Percentiles rank a stretch among this genome's conserved stretches.
phyloP scores from a whole-genome alignment of 1,140 invertebrate species.

The Leptopilina boulardi region DNA sequence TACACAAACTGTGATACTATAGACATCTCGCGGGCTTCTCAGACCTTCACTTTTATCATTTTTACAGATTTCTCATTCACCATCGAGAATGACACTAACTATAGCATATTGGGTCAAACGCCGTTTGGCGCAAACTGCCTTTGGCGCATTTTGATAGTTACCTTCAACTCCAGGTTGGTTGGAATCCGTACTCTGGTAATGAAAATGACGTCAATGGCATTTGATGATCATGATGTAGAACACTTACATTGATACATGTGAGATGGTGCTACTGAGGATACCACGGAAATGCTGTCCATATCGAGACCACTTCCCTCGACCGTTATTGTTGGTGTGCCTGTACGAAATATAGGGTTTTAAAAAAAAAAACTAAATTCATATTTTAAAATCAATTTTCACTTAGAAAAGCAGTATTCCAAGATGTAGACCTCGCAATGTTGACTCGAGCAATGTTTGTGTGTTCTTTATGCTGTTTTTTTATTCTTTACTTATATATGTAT shows the following conservation, averaged over 20 bases:
- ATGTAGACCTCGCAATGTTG: conserved; percentile 4
- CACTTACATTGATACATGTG: conserved; percentile 90
- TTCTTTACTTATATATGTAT: not conserved
- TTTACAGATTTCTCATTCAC: too few relatives aligned
- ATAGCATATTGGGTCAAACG: too few relatives aligned
- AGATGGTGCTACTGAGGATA: conserved; percentile 83
- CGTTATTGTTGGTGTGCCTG: conserved; percentile 81
- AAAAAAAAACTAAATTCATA: conserved; percentile 48
- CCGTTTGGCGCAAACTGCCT: too few relatives aligned
- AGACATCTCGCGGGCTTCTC: too few relatives aligned
- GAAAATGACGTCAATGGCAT: conserved; percentile 36
- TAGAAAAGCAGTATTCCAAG: not conserved
- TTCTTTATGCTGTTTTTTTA: conserved; percentile 54
- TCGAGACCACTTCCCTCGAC: conserved; percentile 81
- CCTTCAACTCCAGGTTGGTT: not conserved
- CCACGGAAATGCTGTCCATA: conserved; percentile 84
- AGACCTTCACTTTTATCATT: too few relatives aligned
- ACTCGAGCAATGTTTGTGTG: conserved; percentile 43
- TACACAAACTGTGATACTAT: too few relatives aligned
- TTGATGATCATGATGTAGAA: conserved; percentile 50
- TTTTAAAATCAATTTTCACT: conserved; percentile 18
- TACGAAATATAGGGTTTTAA: conserved; percentile 67
- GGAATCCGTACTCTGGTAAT: not conserved
- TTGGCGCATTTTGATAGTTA: too few relatives aligned
- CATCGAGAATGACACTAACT: too few relatives aligned